Evolutionary conservation across 2,888 invertebrate genomes (phyloP).

Genomic region (Conomelus anceps): DNA sequence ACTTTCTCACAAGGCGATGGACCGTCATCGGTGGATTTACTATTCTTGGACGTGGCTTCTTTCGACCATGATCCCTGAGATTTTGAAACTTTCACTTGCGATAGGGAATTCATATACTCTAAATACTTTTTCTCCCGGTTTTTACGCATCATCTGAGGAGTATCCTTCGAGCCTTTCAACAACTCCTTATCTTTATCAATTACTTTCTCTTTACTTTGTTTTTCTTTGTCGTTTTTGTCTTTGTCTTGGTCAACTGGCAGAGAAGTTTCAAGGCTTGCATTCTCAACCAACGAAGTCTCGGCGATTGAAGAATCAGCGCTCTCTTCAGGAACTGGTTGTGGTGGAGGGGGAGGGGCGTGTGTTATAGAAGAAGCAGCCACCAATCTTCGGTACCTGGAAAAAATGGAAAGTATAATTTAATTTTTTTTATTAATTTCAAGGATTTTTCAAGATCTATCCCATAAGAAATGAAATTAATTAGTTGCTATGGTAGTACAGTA

Average conservation of each 20-base stretch:
- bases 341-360: background rate
- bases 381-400: background rate
- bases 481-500: too few relatives aligned
- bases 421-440: too few relatives aligned
- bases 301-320: background rate
- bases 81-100: constrained; percentile 13
- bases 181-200: background rate
- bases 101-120: constrained; percentile 39
- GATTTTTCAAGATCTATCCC: too few relatives aligned
- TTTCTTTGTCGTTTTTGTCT: background rate
- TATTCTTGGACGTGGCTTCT: constrained; percentile 14
- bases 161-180: background rate
- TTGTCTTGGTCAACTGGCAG: background rate
- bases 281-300: background rate
- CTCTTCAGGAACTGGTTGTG: background rate
- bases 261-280: background rate
- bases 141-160: background rate
- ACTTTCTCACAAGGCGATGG: constrained; percentile 43
- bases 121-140: constrained; percentile 38
- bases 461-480: too few relatives aligned
- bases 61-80: background rate
- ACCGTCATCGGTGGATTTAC: background rate
- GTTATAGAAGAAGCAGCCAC: background rate
- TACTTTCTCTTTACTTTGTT: too few relatives aligned
- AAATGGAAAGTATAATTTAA: too few relatives aligned